Evolutionary conservation across 2,113 vertebrate genomes (phyloP).

Genomic region (Acrocephalus kingi): DNA sequence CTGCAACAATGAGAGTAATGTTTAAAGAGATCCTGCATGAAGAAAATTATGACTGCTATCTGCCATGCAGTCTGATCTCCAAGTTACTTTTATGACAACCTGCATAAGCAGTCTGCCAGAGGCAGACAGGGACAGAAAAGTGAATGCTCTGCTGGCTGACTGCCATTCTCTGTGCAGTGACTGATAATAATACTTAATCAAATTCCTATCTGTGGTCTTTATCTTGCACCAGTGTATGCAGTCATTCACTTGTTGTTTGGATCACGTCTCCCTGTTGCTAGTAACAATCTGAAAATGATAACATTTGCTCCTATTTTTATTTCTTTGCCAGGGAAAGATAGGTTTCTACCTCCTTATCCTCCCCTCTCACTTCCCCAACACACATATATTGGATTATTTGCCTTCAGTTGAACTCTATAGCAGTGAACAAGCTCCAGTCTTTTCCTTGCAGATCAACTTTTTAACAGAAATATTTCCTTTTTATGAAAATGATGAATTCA

Average conservation of each 20-base stretch:
- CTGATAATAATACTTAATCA: slow-evolving; percentile 44
- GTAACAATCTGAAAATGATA: slow-evolving; percentile 64
- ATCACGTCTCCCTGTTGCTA: slow-evolving; percentile 48
- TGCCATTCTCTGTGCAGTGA: neutral
- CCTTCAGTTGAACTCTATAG: slow-evolving; percentile 67
- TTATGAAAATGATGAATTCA: slow-evolving; percentile 43
- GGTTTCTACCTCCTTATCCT: neutral
- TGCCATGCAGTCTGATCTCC: neutral
- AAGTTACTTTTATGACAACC: slow-evolving; percentile 2
- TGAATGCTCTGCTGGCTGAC: neutral
- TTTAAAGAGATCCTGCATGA: neutral
- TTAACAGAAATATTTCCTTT: neutral
- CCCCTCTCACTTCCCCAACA: neutral
- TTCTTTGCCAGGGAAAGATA: slow-evolving; percentile 44
- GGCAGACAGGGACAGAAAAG: slow-evolving; percentile 1
- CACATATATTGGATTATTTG: slow-evolving; percentile 52
- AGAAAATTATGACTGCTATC: neutral
- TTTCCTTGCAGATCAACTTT: slow-evolving; percentile 2
- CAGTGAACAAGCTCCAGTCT: neutral
- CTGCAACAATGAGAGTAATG: neutral
- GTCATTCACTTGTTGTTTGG: slow-evolving; percentile 52
- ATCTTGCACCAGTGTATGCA: neutral
- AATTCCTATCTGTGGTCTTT: slow-evolving; percentile 32
- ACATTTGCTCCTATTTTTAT: slow-evolving; percentile 68
- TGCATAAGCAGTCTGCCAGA: slow-evolving; percentile 18